phyloP scores from a whole-genome alignment of 1,140 invertebrate species.

The Macrosteles quadrilineatus region DNA sequence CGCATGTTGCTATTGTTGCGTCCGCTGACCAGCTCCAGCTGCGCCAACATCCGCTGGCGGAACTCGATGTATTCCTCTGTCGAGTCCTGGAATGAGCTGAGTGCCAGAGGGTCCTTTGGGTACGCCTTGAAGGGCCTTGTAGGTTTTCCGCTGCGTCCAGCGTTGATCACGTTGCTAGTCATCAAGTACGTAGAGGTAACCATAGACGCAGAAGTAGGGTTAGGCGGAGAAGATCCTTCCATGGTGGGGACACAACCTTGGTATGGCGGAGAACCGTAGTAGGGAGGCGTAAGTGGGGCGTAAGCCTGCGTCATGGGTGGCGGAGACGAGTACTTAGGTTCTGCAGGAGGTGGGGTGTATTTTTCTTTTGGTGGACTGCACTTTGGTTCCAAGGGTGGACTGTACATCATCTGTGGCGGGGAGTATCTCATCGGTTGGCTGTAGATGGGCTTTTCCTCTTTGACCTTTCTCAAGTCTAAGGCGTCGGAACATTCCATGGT shows the following conservation, averaged over 20 bases:
- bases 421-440: too few species aligned
- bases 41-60: constrained; percentile 62
- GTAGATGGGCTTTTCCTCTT: background rate
- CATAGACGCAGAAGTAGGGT: too few species aligned
- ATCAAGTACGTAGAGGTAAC: constrained; percentile 4
- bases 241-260: background rate
- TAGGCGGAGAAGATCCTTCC: background rate
- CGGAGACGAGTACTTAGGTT: too few species aligned
- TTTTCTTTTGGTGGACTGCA: background rate
- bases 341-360: background rate
- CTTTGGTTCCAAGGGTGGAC: background rate
- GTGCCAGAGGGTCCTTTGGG: constrained; percentile 63
- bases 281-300: background rate
- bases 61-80: constrained; percentile 66
- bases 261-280: background rate
- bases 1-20: constrained; percentile 31
- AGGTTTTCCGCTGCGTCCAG: constrained; percentile 45
- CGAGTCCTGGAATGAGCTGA: constrained; percentile 54
- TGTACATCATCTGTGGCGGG: too few species aligned
- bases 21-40: constrained; percentile 60
- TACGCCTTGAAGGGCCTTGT: constrained; percentile 71
- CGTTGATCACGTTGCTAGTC: constrained; percentile 18
- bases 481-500: background rate
- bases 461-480: background rate
- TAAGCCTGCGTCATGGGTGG: background rate